Conservation (phyloP, 2,888 invertebrate genomes). For the Drosophila barbarae region DNA sequence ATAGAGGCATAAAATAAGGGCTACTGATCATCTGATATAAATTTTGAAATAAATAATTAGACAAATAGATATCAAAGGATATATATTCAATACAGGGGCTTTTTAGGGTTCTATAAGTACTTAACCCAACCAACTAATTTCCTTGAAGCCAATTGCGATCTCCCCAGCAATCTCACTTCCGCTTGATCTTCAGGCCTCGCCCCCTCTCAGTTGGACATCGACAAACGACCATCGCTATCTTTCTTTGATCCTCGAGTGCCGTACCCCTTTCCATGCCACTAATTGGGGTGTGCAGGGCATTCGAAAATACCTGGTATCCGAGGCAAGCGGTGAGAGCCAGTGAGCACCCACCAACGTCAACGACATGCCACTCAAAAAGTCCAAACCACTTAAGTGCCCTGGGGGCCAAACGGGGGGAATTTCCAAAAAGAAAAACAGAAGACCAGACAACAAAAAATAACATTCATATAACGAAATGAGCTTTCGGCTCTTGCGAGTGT, state of each 20-base stretch:
- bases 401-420: slow-evolving; percentile 39
- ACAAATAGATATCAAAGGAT: neutral
- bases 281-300: slow-evolving; percentile 39
- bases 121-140: neutral
- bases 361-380: slow-evolving; percentile 64
- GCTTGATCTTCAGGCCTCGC: slow-evolving; percentile 17
- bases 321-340: slow-evolving; percentile 25
- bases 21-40: neutral
- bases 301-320: slow-evolving; percentile 26
- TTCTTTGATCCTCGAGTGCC: slow-evolving; percentile 55
- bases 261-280: slow-evolving; percentile 12
- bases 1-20: neutral
- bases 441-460: slow-evolving; percentile 22
- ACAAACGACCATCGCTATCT: slow-evolving; percentile 39
- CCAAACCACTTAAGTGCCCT: slow-evolving; percentile 63
- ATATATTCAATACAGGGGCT: no score
- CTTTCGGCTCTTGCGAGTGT: slow-evolving; percentile 36
- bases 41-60: neutral
- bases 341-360: slow-evolving; percentile 56
- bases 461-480: slow-evolving; percentile 28
- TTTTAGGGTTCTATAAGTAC: neutral
- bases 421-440: slow-evolving; percentile 19
- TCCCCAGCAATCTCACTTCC: slow-evolving; percentile 15
- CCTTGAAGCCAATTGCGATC: neutral
- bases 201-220: slow-evolving; percentile 26